Conservation (phyloP, 2,797 vertebrate species). For the Galagoides demidoff region DNA sequence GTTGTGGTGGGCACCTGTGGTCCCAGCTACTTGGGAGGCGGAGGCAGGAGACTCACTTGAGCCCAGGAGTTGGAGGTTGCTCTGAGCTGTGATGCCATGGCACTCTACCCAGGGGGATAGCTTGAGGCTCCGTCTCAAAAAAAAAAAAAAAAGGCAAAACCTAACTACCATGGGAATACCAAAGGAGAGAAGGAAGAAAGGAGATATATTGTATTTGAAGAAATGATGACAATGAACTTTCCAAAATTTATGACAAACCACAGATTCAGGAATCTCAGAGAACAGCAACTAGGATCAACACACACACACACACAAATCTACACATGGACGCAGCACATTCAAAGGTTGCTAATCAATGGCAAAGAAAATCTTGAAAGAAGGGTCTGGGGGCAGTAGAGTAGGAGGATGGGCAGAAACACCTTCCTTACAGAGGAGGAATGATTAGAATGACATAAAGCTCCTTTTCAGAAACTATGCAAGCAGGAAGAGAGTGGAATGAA, state of each 20-base stretch:
- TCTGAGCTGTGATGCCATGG: too few relatives aligned
- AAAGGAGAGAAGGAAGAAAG: not conserved
- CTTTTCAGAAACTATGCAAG: not conserved
- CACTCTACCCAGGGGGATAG: too few relatives aligned
- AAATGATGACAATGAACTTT: conserved; percentile 3
- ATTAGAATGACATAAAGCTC: not conserved
- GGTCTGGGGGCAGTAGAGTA: not conserved
- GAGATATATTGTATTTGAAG: conserved; percentile 10
- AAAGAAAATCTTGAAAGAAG: conserved; percentile 30
- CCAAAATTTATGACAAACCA: conserved; percentile 33
- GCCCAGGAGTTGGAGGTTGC: too few relatives aligned
- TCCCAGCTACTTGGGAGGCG: too few relatives aligned
- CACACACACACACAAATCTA: not conserved
- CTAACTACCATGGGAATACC: not conserved
- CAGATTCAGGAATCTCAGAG: conserved; percentile 20
- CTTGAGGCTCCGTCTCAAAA: too few relatives aligned
- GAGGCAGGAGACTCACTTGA: too few relatives aligned
- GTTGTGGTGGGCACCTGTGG: too few relatives aligned
- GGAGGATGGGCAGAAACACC: not conserved
- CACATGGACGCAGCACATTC: not conserved
- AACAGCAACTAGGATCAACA: not conserved
- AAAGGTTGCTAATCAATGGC: not conserved
- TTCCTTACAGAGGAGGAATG: not conserved
- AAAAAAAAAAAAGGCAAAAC: not conserved
- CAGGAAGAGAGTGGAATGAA: conserved; percentile 2